phyloP scores from a whole-genome alignment of 2,888 invertebrate genomes.

The Microdon myrmicae region DNA sequence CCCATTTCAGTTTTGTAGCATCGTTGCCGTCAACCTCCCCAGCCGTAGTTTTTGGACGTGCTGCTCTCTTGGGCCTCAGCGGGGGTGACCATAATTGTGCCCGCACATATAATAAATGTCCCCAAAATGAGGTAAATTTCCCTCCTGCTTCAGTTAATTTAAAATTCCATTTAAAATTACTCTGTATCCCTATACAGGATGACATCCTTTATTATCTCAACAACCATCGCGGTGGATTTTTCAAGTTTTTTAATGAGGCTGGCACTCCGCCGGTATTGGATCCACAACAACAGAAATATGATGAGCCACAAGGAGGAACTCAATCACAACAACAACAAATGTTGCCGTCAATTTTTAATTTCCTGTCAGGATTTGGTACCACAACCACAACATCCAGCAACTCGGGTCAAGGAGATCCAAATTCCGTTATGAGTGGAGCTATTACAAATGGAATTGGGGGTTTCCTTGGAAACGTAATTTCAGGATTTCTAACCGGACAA shows the following conservation, averaged over 20 bases:
- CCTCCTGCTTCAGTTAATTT: slow-evolving; percentile 23
- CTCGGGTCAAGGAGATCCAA: slow-evolving; percentile 53
- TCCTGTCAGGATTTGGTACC: slow-evolving; percentile 56
- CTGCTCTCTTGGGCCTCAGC: slow-evolving; percentile 79
- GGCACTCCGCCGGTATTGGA: slow-evolving; percentile 61
- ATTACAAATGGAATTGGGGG: slow-evolving; percentile 62
- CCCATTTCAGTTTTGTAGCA: slow-evolving; percentile 59
- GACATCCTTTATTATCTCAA: slow-evolving; percentile 81
- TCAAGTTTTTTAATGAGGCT: slow-evolving; percentile 77
- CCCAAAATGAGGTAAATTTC: slow-evolving; percentile 72
- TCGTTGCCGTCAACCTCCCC: slow-evolving; percentile 69
- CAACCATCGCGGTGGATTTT: slow-evolving; percentile 88
- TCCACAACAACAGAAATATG: slow-evolving; percentile 21
- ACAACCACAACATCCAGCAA: slow-evolving; percentile 54
- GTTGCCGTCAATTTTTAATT: slow-evolving; percentile 45
- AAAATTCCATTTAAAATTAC: slow-evolving; percentile 36
- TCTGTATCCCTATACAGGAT: slow-evolving; percentile 67
- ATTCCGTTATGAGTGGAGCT: slow-evolving; percentile 54
- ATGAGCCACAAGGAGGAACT: slow-evolving; percentile 22
- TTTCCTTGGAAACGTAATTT: slow-evolving; percentile 62
- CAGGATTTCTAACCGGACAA: slow-evolving; percentile 59
- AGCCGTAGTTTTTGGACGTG: slow-evolving; percentile 78
- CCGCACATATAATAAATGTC: slow-evolving; percentile 77
- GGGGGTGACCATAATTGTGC: slow-evolving; percentile 65
- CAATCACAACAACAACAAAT: slow-evolving; percentile 24